These are phyloP conservation scores for Melolontha melolontha DNA, from an alignment of 2,888 invertebrate species.

Conservation along the genomic window DNA sequence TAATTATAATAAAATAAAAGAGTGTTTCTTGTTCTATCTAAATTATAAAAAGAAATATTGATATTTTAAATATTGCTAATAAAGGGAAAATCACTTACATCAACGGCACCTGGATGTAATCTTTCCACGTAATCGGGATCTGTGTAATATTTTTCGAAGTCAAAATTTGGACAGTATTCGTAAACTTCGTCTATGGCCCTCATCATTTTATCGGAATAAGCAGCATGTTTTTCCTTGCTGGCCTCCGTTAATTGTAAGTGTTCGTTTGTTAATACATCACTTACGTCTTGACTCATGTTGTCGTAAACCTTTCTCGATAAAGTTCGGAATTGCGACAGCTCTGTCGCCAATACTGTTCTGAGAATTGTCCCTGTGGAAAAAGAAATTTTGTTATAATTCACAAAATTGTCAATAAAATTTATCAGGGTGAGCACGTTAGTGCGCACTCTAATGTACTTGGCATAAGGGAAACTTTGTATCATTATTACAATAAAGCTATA, in stretches of 20 bases:
- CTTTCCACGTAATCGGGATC: slow-evolving; percentile 55
- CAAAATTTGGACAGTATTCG: slow-evolving; percentile 58
- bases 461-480: not conserved
- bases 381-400: not conserved
- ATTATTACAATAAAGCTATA: slow-evolving; percentile 15
- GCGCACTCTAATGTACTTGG: too few relatives aligned
- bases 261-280: slow-evolving; percentile 63
- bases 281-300: slow-evolving; percentile 63
- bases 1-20: too few relatives aligned
- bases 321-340: slow-evolving; percentile 58
- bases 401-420: too few relatives aligned
- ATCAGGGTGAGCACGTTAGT: too few relatives aligned
- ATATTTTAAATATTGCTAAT: too few relatives aligned
- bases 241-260: slow-evolving; percentile 59
- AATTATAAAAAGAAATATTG: too few relatives aligned
- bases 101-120: slow-evolving; percentile 52
- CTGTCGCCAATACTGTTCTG: slow-evolving; percentile 58
- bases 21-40: too few relatives aligned
- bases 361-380: slow-evolving; percentile 52
- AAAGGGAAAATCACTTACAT: slow-evolving; percentile 1
- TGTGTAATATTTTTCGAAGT: slow-evolving; percentile 59
- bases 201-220: slow-evolving; percentile 59
- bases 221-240: slow-evolving; percentile 56
- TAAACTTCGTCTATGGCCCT: slow-evolving; percentile 59
- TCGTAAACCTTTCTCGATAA: slow-evolving; percentile 62